Percentiles rank a stretch among this genome's conserved stretches.
Conservation (phyloP, 2,888 invertebrate genomes). For the Sarcophaga variegata region DNA sequence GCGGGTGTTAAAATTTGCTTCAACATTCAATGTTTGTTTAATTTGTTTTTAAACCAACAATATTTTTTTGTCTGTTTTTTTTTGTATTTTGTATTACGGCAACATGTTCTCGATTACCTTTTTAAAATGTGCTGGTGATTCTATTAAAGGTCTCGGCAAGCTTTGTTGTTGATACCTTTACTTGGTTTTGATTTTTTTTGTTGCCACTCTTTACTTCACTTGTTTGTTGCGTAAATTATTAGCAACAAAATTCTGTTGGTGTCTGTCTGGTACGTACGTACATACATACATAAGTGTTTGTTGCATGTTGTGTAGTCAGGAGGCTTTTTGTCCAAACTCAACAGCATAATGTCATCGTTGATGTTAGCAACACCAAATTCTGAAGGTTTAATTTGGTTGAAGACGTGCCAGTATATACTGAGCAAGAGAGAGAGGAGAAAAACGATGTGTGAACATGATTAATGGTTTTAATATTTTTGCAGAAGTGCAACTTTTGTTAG, state of each 20-base stretch:
- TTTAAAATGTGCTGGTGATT: constrained; percentile 9
- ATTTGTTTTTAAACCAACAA: not conserved
- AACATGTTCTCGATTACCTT: constrained; percentile 47
- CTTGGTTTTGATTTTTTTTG: not conserved
- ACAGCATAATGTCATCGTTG: not conserved
- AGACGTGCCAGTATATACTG: not conserved
- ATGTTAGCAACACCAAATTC: constrained; percentile 12
- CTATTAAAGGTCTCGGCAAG: constrained; percentile 14
- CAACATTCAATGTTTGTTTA: constrained; percentile 16
- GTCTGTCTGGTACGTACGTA: not conserved
- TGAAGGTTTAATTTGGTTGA: constrained; percentile 30
- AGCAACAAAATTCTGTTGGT: constrained; percentile 36
- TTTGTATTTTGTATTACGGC: constrained; percentile 26
- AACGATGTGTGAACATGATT: constrained; percentile 57
- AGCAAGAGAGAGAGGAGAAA: not conserved
- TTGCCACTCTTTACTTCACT: not conserved
- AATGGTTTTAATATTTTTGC: constrained; percentile 32
- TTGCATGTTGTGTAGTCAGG: constrained; percentile 29
- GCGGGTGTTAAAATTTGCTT: constrained; percentile 61
- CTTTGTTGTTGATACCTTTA: constrained; percentile 24
- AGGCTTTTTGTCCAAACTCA: not conserved
- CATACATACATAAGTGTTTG: constrained; percentile 8
- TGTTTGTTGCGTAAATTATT: constrained; percentile 54
- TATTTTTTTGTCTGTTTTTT: not conserved
- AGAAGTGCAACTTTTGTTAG: not conserved